phyloP scores from a whole-genome alignment of 2,797 vertebrate genomes.

The Scomberomorus guttatus region DNA sequence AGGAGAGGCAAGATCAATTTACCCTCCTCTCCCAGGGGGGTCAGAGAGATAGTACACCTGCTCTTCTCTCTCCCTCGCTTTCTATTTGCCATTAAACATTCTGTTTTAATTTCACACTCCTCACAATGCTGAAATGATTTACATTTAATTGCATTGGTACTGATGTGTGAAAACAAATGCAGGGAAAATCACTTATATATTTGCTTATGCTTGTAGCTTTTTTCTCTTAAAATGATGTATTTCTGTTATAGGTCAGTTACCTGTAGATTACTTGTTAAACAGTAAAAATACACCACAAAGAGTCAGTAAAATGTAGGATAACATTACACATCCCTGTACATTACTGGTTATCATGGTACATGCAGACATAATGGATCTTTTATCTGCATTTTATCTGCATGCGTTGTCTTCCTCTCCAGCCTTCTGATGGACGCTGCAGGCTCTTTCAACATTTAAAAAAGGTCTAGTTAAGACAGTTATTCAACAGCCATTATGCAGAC shows the following conservation, averaged over 20 bases:
- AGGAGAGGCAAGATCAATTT: constrained; percentile 53
- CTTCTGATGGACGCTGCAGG: background rate
- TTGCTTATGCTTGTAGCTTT: background rate
- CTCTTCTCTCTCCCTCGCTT: background rate
- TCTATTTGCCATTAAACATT: constrained; percentile 22
- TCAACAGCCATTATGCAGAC: constrained; percentile 34
- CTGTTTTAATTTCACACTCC: background rate
- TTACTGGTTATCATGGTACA: background rate
- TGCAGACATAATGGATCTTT: background rate
- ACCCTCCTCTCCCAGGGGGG: constrained; percentile 29
- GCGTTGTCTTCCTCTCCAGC: background rate
- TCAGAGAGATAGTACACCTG: constrained; percentile 44
- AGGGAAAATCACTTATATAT: background rate
- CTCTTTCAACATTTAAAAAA: constrained; percentile 15
- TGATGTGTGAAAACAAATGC: background rate
- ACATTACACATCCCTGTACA: background rate
- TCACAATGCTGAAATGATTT: background rate
- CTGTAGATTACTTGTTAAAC: background rate
- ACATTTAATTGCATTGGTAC: background rate
- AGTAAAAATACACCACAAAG: background rate
- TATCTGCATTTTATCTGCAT: background rate
- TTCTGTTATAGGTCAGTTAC: background rate
- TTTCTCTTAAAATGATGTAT: background rate
- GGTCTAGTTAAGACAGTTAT: constrained; percentile 4
- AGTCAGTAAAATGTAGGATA: background rate